Conservation (phyloP, 2,113 vertebrate species). For the Burhinus bistriatus region DNA sequence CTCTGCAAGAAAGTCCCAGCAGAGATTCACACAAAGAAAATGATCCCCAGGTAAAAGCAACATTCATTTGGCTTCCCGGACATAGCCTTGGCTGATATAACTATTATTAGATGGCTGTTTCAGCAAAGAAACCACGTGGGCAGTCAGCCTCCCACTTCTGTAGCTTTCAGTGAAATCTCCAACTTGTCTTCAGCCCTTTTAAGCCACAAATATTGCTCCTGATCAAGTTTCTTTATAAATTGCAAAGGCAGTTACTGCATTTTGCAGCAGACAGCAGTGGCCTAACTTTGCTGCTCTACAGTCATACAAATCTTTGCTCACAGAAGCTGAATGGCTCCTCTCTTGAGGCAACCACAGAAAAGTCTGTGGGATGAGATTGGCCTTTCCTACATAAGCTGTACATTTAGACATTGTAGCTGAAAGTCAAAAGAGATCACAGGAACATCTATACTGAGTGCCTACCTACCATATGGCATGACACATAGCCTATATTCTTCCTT, state of each 20-base stretch:
- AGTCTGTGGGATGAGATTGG: neutral
- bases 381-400: neutral
- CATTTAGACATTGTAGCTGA: neutral
- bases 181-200: neutral
- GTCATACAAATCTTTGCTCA: neutral
- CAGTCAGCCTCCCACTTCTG: neutral
- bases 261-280: fast-evolving
- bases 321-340: neutral
- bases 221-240: neutral
- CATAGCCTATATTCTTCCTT: neutral
- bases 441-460: neutral
- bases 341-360: neutral
- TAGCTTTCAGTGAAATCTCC: neutral
- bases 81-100: fast-evolving
- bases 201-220: neutral
- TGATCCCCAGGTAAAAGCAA: neutral
- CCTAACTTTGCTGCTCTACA: neutral
- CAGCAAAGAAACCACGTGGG: neutral
- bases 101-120: neutral
- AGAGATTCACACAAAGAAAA: neutral
- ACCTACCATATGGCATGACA: neutral
- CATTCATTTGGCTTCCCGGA: neutral
- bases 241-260: neutral
- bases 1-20: neutral
- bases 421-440: neutral